Conservation (phyloP, 2,113 vertebrate species). For the Pionites leucogaster region DNA sequence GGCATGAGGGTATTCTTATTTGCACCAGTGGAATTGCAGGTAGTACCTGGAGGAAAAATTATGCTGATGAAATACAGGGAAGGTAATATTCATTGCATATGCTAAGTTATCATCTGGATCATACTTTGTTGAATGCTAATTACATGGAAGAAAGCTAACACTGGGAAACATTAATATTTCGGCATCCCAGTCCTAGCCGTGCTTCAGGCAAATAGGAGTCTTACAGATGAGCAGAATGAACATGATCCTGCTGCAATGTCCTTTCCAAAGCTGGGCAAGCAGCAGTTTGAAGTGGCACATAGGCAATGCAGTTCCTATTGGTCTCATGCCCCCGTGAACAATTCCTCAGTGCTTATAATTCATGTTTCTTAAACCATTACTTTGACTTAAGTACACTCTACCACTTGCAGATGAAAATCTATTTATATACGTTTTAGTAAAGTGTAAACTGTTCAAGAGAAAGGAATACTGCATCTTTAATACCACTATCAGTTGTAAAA, state of each 20-base stretch:
- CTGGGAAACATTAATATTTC: background rate
- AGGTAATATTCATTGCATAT: background rate
- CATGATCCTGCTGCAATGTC: background rate
- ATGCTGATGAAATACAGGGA: background rate
- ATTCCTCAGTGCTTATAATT: background rate
- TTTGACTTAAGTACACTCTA: background rate
- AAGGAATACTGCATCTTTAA: conserved; percentile 17
- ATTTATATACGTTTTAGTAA: background rate
- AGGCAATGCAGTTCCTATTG: background rate
- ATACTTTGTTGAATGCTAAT: background rate
- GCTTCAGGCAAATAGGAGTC: background rate
- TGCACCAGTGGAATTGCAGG: background rate
- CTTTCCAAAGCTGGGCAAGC: background rate
- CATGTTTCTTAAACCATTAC: background rate
- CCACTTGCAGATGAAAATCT: background rate
- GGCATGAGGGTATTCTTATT: background rate
- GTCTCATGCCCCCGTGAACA: background rate
- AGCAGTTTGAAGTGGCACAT: background rate
- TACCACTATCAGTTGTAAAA: background rate
- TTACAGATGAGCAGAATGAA: background rate
- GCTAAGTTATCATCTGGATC: background rate
- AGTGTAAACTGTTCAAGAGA: background rate
- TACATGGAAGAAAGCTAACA: background rate
- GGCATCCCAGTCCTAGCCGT: background rate
- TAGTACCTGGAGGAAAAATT: background rate